Evolutionary conservation across 1,140 invertebrate species (phyloP), one percentile per base, ranked within the genome.

Genomic region (Musca domestica): DNA sequence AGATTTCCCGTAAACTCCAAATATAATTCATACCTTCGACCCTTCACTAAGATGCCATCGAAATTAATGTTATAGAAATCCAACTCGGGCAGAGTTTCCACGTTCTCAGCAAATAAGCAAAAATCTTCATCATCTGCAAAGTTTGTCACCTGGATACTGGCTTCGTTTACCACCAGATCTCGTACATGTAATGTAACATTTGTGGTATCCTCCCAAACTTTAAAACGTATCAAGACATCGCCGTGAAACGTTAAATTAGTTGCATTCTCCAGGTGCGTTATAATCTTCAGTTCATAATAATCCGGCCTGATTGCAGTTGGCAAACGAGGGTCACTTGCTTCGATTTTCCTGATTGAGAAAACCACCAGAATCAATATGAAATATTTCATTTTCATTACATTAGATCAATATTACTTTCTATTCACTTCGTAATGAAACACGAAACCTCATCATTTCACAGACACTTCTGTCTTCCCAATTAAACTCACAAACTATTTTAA

Each of bases 131-230:
- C 68, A 7, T 10, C 70, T 20, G 14, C 66, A 0, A 19, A 63
- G 23, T 22, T 30, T 51, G 49, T 56, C 5, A 79, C 58, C 0
- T 70, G 76, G 3, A 90, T 81, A 25, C 75, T 75, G 1, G 83
- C 77, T 7, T 85, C 77, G 0, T 74, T 70, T 0, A 91, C 84
- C 2, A 75, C 80, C 3, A 91, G 80, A 66, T 87, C 85, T 74
- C 87, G 86, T 0, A 85, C 83, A 72, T 94, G 92, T 0, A 95
- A 77, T 0, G 88, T 87, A 47, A 95, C 88, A 64, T 87, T 87
- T 12, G 85, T 81, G 0, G 90, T 91, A 2, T 82, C 71, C 48
- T 84, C 71, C 9, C 82, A 67, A 4, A 86, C 86, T 19, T 77
- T 78, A 6, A 88, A 86, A 58, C 83, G 67, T n/a, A 91, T 91